Conservation (phyloP, 2,113 vertebrate species). For the Sander vitreus region DNA sequence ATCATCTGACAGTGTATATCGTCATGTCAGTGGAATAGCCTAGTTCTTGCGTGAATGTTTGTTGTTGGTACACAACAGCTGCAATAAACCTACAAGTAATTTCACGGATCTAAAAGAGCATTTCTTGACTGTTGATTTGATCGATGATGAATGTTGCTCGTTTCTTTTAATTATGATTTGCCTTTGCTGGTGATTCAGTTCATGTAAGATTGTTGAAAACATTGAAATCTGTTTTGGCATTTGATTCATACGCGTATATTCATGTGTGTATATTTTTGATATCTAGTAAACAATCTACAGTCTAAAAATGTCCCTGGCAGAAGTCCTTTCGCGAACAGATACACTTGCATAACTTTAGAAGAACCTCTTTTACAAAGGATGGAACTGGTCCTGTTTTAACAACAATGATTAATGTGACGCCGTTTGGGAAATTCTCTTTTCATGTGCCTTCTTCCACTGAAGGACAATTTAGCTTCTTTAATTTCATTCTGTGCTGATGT, state of each 20-base stretch:
- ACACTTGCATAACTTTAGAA: background rate
- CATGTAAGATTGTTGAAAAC: too few relatives aligned
- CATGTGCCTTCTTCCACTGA: background rate
- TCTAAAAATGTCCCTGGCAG: background rate
- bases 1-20: too few relatives aligned
- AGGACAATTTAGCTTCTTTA: background rate
- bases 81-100: background rate
- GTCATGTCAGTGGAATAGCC: too few relatives aligned
- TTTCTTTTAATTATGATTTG: too few relatives aligned
- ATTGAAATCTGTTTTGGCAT: background rate
- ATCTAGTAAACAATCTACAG: background rate
- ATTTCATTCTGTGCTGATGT: background rate
- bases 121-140: too few relatives aligned
- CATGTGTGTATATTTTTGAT: background rate
- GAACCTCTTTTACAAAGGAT: background rate
- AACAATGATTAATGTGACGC: background rate
- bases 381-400: background rate
- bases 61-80: background rate
- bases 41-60: too few relatives aligned
- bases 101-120: too few relatives aligned
- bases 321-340: background rate
- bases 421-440: conserved; percentile 17
- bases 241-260: background rate
- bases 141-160: too few relatives aligned
- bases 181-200: too few relatives aligned